Evolutionary conservation across 2,888 invertebrate species (phyloP), one percentile per base, ranked within the genome.

Genomic region (Pediacus dermestoides): DNA sequence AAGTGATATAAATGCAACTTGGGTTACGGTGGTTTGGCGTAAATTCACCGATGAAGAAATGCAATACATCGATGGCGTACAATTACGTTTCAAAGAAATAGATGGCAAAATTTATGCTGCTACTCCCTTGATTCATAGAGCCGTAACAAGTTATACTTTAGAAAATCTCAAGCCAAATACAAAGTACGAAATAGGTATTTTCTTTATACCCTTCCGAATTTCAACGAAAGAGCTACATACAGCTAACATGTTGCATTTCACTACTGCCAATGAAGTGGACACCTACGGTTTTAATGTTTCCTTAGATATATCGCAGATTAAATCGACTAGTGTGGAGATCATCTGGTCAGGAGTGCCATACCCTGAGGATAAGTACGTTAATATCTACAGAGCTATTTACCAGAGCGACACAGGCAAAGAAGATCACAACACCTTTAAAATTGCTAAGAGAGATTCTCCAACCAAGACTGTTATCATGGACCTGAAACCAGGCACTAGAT

Each of bases 351-450:
- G 92, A 0, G 82, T 92, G 0, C 92, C 92, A 0, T 81, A 86
- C 52, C 92, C 92, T 0, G 86, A 89, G 46, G 90, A 91, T 64
- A 88, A 91, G 64, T 91, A 85, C 71, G 88, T 92, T 32, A 86
- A 90, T 52, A 88, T 92, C 56, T 91, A 87, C 70, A 77, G 90
- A 37, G 88, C 88, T 1, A 88, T 89, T 48, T 86, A 85, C 65
- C 82, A 85, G 63, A 82, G 81, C 56, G 85, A 84, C 60, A 76
- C 77, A 7, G 82, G 81, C 21, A 83, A 84, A 55, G 82, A 87
- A 55, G 81, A 82, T 57, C 81, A 75, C 34, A 83, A 80, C 57
- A 80, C 80, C 0, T 87, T 85, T 60, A 85, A 85, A 67, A 77
- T 84, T 21, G 83, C 85, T 6, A 85, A 85, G 56, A 71, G 82